Evolutionary conservation across 2,888 invertebrate genomes (phyloP).

Genomic region (Hypomecis atomaria): DNA sequence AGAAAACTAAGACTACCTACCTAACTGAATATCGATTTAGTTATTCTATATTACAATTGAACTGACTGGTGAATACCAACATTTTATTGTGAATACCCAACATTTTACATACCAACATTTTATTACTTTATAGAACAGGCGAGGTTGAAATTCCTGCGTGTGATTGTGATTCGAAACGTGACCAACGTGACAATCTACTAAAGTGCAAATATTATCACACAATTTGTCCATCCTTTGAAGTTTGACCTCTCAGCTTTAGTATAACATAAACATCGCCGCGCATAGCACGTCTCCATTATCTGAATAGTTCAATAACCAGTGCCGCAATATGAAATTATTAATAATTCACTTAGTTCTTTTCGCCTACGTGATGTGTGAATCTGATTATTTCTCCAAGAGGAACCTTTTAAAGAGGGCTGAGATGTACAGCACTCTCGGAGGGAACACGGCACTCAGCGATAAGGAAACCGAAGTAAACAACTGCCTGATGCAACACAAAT

Average conservation of each 20-base stretch:
- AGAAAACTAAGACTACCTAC: no score
- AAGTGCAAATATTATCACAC: no score
- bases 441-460: conserved; percentile 71
- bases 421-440: conserved; percentile 77
- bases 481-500: conserved; percentile 85
- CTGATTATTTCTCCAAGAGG: conserved; percentile 63
- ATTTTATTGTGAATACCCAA: no score
- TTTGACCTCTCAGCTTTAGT: conserved; percentile 5
- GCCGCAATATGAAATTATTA: conserved; percentile 18
- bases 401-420: conserved; percentile 78
- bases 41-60: no score
- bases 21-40: no score
- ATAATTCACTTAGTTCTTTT: conserved; percentile 11
- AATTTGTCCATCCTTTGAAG: no score
- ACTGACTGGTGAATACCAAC: no score
- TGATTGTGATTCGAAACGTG: no score
- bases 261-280: conserved; percentile 1
- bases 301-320: neutral
- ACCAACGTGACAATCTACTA: no score
- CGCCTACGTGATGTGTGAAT: conserved; percentile 44
- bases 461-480: conserved; percentile 83
- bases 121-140: no score
- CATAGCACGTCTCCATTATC: conserved; percentile 10
- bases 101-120: no score
- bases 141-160: no score